phyloP scores from a whole-genome alignment of 2,113 vertebrate genomes.

The Aythya baeri region DNA sequence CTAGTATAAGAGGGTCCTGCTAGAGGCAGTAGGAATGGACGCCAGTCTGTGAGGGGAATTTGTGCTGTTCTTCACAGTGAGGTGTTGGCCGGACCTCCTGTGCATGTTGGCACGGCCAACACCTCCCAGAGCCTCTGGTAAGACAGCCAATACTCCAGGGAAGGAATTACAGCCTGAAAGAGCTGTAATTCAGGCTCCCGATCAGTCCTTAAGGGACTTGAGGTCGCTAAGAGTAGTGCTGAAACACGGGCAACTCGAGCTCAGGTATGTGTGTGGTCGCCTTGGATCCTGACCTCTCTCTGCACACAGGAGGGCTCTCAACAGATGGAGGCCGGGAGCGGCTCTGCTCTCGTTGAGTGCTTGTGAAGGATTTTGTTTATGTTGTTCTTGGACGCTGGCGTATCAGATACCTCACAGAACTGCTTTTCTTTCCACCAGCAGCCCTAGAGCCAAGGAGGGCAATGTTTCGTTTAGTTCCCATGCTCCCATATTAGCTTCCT shows the following conservation, averaged over 20 bases:
- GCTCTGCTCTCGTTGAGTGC: not conserved
- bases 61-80: not conserved
- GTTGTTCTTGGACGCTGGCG: not conserved
- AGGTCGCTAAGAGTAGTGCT: not conserved
- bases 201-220: not conserved
- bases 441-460: not conserved
- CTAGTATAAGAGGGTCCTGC: not conserved
- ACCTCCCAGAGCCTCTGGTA: accelerated
- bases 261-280: accelerated
- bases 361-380: not conserved
- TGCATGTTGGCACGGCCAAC: no score
- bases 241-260: accelerated
- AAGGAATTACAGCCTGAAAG: no score
- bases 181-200: not conserved
- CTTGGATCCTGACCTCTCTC: not conserved
- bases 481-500: not conserved
- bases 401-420: not conserved
- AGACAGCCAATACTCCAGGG: no score
- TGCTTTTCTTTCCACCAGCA: not conserved
- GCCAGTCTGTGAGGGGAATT: not conserved
- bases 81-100: not conserved
- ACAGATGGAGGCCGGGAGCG: not conserved
- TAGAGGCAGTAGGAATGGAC: not conserved
- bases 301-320: not conserved
- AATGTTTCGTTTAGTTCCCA: not conserved